These are phyloP conservation scores for Dasypus novemcinctus DNA, from an alignment of 2,113 vertebrate species.

Conservation along the genomic window DNA sequence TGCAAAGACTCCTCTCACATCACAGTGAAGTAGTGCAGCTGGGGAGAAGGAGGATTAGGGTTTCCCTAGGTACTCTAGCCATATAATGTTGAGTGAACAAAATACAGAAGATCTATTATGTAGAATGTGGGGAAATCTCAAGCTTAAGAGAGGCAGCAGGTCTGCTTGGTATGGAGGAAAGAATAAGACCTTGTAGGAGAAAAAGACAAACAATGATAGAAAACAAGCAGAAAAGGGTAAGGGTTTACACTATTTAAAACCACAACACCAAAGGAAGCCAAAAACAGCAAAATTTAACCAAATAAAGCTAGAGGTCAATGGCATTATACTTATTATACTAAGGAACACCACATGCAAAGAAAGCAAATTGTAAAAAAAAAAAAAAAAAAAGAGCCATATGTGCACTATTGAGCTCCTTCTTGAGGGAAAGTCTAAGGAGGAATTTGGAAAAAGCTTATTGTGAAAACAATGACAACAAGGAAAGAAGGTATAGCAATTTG, in stretches of 20 bases:
- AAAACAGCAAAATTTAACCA: not conserved
- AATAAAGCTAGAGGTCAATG: not conserved
- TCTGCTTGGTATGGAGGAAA: not conserved
- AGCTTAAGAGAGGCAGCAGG: not conserved
- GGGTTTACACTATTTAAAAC: not conserved
- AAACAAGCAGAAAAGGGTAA: not conserved
- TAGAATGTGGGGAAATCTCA: not conserved
- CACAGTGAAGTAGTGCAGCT: not conserved
- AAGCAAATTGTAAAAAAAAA: not conserved
- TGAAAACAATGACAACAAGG: not conserved
- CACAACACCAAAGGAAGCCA: not conserved
- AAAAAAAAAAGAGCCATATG: not conserved
- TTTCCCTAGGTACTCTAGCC: not conserved
- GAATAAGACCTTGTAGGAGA: not conserved
- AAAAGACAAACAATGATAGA: not conserved
- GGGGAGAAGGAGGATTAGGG: too few species aligned
- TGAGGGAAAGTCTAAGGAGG: not conserved
- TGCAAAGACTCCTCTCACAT: too few species aligned
- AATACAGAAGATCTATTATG: not conserved
- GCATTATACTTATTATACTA: not conserved
- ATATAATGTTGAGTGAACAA: not conserved
- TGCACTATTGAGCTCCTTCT: not conserved
- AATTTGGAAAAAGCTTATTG: not conserved
- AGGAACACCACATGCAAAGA: not conserved
- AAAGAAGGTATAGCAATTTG: too few species aligned